phyloP scores from a whole-genome alignment of 2,113 vertebrate species.

The Sander lucioperca region DNA sequence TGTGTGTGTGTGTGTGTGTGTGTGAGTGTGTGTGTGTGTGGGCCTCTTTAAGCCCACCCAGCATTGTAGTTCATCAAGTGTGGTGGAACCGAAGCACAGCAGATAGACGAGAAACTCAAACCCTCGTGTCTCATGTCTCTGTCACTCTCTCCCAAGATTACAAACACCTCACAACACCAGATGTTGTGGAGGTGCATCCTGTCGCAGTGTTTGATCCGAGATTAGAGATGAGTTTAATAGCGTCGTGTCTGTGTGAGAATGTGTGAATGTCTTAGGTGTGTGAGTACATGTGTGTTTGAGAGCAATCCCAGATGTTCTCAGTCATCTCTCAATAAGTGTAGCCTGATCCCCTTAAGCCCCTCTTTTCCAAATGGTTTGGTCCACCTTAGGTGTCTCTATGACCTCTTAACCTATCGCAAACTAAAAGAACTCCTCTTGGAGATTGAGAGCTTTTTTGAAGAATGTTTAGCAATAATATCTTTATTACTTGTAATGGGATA shows the following conservation, averaged over 20 bases:
- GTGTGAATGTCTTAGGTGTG: conserved; percentile 42
- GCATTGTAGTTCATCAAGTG: conserved; percentile 69
- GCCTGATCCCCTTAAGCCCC: conserved; percentile 78
- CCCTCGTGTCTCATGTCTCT: conserved; percentile 75
- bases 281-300: conserved; percentile 59
- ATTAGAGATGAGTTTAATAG: conserved; percentile 55
- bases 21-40: conserved; percentile 67
- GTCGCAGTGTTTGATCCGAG: conserved; percentile 63
- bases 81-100: conserved; percentile 48
- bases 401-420: conserved; percentile 74
- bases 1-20: conserved; percentile 12
- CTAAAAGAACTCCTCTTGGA: conserved; percentile 53
- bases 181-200: conserved; percentile 56
- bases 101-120: conserved; percentile 53
- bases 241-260: conserved; percentile 7
- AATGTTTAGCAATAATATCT: conserved; percentile 45
- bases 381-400: conserved; percentile 66
- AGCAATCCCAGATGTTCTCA: conserved; percentile 84
- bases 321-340: conserved; percentile 82
- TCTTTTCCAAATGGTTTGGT: conserved; percentile 72
- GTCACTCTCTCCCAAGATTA: conserved; percentile 70
- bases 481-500: conserved; percentile 63
- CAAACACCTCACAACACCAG: conserved; percentile 60
- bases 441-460: conserved; percentile 15
- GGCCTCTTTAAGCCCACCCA: conserved; percentile 71